These are phyloP conservation scores for Papilio machaon DNA, from an alignment of 1,140 invertebrate genomes.

Conservation along the genomic window DNA sequence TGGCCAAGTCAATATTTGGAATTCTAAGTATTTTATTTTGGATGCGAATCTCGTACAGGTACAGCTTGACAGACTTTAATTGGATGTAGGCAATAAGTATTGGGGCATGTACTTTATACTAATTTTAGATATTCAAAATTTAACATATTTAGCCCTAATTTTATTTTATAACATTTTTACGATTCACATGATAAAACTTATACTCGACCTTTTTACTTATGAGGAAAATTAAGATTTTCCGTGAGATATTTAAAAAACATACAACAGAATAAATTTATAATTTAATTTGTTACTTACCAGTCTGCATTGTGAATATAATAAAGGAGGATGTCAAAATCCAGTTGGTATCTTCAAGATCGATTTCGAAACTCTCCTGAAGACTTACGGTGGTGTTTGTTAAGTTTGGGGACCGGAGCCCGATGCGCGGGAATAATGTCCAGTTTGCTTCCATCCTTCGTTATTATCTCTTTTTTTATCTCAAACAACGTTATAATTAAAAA, in stretches of 20 bases:
- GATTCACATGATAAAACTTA: background rate
- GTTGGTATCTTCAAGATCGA: constrained; percentile 91
- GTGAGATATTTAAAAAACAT: background rate
- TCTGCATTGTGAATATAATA: constrained; percentile 99
- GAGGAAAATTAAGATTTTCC: constrained; percentile 4
- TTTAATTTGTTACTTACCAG: constrained; percentile 84
- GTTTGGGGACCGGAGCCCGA: constrained; percentile 63
- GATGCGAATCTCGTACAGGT: background rate
- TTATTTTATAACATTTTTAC: no score
- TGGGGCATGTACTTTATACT: no score
- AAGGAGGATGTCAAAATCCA: constrained; percentile 97
- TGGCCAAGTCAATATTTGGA: background rate
- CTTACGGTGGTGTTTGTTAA: constrained; percentile 75
- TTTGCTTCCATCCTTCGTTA: constrained; percentile 64
- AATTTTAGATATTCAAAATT: no score
- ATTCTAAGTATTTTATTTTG: background rate
- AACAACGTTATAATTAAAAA: background rate
- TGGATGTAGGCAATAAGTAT: background rate
- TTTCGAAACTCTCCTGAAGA: constrained; percentile 80
- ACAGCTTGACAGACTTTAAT: background rate
- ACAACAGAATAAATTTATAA: background rate
- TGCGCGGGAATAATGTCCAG: constrained; percentile 53
- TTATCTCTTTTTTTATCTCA: background rate
- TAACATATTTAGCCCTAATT: no score
- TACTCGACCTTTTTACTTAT: constrained; percentile 23